Evolutionary conservation across 1,140 invertebrate species (phyloP), one percentile per base, ranked within the genome.

Genomic region (Hestina assimilis): DNA sequence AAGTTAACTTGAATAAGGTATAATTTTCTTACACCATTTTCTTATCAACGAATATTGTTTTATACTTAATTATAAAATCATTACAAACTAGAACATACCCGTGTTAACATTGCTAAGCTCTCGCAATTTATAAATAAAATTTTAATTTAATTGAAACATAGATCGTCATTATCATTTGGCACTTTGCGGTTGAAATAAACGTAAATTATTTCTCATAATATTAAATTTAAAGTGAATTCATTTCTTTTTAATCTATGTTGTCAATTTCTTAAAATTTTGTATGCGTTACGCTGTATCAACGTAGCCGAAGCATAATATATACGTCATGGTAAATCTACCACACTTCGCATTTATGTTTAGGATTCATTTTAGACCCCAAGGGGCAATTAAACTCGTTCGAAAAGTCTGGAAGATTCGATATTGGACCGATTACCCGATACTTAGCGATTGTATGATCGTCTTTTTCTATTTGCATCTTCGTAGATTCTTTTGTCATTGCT

Each of bases 391-490:
- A 99, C 48, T 95, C 94, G 35, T 92, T 83, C 0, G 96, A 92
- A 85, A 99, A 99, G 69, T 98, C 96, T 47, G 91, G 90, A 41
- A 97, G 91, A 83, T 99, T 99, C 1, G 94, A 95, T 17, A 99
- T 86, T 0, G 97, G 95, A 0, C 96, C 97, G 62, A 96, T 95
- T 0, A 99, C 97, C 50, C 97, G 87, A 65, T 92, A 95, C 65
- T 92, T 92, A 0, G 94, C 92, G 0, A 95, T 93, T 21, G 94
- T 93, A 70, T 97, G 96, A 15, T 95, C 92, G 78, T 97, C 96
- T 76, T 96, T 96, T 79, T 96, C 94, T 46, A 97, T 93, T 78
- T 96, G 93, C 43, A 96, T 91, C 59, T 92, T 91, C 1, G 92
- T 91, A 0, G 94, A 92, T 79, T 96, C 95, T 59, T 95, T 92